Evolutionary conservation across 2,888 invertebrate genomes (phyloP).

Genomic region (Bhutanitis thaidina): DNA sequence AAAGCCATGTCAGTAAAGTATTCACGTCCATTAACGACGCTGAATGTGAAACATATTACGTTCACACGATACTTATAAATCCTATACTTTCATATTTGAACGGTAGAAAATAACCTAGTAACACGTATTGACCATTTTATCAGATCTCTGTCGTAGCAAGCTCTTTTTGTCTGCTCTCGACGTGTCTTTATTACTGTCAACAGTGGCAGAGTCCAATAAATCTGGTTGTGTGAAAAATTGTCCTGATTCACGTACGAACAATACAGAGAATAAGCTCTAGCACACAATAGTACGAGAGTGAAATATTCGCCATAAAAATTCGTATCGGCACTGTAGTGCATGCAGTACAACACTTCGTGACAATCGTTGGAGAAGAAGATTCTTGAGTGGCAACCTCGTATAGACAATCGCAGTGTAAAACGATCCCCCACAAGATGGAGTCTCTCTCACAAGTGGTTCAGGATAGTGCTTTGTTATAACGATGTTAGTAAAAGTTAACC

Average conservation of each 20-base stretch:
- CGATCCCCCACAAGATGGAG: no score
- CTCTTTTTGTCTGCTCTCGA: conserved; percentile 1
- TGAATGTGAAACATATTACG: not conserved
- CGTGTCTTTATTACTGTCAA: conserved; percentile 4
- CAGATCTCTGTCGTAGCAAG: conserved; percentile 11
- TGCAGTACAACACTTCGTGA: no score
- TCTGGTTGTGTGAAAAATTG: conserved; percentile 30
- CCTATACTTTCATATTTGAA: conserved; percentile 25
- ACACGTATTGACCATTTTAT: conserved; percentile 15
- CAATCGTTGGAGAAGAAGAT: no score
- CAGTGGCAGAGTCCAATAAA: conserved; percentile 23
- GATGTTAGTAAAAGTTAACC: no score
- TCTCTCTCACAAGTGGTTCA: no score
- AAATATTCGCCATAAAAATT: no score
- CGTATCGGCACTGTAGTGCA: no score
- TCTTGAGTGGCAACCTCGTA: no score
- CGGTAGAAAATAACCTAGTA: conserved; percentile 29
- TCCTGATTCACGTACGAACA: conserved; percentile 35
- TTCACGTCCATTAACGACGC: no score
- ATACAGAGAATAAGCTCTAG: conserved; percentile 34
- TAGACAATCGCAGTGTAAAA: no score
- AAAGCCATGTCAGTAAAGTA: no score
- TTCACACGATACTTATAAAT: conserved; percentile 25
- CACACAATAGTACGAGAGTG: conserved; percentile 29
- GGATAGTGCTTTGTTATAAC: no score